Conservation (phyloP, 2,888 invertebrate species). For the Salticus scenicus region DNA sequence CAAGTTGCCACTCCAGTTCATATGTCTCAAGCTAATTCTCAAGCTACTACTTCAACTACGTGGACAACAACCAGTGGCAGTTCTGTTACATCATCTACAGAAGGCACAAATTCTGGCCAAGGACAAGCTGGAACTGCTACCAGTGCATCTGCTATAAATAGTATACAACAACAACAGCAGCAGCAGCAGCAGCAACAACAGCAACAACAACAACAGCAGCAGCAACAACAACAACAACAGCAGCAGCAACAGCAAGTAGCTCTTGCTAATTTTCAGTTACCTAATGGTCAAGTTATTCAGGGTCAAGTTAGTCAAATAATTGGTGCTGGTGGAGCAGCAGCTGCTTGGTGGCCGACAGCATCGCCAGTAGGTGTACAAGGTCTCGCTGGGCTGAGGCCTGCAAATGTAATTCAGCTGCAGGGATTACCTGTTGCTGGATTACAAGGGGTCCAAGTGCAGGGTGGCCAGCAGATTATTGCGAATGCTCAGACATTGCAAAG, state of each 20-base stretch:
- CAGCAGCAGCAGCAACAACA: slow-evolving; percentile 59
- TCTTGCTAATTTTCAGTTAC: slow-evolving; percentile 71
- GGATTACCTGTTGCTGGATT: slow-evolving; percentile 69
- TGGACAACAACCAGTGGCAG: slow-evolving; percentile 64
- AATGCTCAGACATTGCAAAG: slow-evolving; percentile 70
- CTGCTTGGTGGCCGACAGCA: slow-evolving; percentile 71
- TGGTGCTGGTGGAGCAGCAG: slow-evolving; percentile 52
- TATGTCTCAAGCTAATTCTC: slow-evolving; percentile 69
- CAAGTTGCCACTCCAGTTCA: slow-evolving; percentile 79
- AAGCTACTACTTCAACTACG: slow-evolving; percentile 56
- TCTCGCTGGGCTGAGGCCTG: slow-evolving; percentile 71
- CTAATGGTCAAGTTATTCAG: slow-evolving; percentile 72
- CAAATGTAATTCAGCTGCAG: slow-evolving; percentile 72
- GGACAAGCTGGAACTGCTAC: slow-evolving; percentile 40
- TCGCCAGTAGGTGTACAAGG: slow-evolving; percentile 71
- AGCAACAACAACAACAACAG: slow-evolving; percentile 24
- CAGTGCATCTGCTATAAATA: slow-evolving; percentile 21
- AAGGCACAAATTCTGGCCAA: slow-evolving; percentile 50
- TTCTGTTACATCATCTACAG: slow-evolving; percentile 56
- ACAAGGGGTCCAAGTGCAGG: slow-evolving; percentile 72
- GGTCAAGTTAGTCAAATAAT: slow-evolving; percentile 72
- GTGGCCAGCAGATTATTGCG: slow-evolving; percentile 71
- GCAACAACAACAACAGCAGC: slow-evolving; percentile 30
- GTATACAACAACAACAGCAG: slow-evolving; percentile 45
- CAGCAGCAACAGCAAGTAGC: slow-evolving; percentile 56